Conservation (phyloP, 1,140 invertebrate species). For the Gryon sp. region DNA sequence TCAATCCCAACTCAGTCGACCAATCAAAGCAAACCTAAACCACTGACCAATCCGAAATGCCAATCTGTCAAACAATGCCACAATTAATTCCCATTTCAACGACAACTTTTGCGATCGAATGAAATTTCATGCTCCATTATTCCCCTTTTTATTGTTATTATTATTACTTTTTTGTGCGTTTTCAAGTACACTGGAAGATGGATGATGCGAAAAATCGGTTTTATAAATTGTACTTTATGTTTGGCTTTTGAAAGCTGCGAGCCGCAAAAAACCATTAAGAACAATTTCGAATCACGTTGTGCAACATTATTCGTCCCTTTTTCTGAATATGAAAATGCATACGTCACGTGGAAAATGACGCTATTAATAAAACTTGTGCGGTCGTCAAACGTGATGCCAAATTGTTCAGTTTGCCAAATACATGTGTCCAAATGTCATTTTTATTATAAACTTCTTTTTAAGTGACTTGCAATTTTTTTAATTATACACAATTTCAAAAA, state of each 20-base stretch:
- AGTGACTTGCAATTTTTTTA: no score
- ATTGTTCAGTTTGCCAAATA: constrained; percentile 8
- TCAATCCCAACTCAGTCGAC: no score
- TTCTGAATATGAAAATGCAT: constrained; percentile 10
- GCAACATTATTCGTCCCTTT: constrained; percentile 14
- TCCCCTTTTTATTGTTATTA: not conserved
- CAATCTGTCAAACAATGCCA: constrained; percentile 13
- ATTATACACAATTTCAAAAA: no score
- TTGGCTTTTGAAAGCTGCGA: constrained; percentile 2
- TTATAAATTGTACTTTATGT: constrained; percentile 34
- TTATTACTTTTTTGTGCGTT: constrained; percentile 25
- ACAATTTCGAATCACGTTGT: constrained; percentile 19
- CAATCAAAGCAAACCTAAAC: no score
- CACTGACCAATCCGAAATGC: no score
- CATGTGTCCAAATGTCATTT: no score
- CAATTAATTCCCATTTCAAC: constrained; percentile 16
- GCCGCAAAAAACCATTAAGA: constrained; percentile 27
- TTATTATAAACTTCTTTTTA: no score
- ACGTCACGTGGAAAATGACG: constrained; percentile 16
- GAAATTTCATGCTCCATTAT: constrained; percentile 35
- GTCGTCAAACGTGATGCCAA: constrained; percentile 9
- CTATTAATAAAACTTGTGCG: constrained; percentile 25
- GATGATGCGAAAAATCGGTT: constrained; percentile 41
- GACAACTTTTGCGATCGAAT: not conserved
- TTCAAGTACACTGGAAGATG: constrained; percentile 42